These are phyloP conservation scores for Scrobipalpa costella DNA, from an alignment of 2,888 invertebrate species.

Conservation along the genomic window DNA sequence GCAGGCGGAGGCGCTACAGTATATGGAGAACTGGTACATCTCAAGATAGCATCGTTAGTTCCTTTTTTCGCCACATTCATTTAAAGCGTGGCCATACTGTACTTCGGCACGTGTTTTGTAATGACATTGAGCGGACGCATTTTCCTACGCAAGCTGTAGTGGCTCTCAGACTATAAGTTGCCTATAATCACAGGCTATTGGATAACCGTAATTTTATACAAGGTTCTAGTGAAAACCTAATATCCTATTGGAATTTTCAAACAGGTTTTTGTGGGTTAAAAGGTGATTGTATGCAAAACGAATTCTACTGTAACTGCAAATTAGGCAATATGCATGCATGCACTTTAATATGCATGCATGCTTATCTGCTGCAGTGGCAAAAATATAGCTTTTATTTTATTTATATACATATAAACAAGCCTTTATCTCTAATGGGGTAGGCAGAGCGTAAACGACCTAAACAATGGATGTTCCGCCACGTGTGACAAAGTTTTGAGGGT, in stretches of 20 bases:
- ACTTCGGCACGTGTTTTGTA: slow-evolving; percentile 22
- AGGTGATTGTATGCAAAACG: neutral
- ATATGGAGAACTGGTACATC: too few species aligned
- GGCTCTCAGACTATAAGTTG: neutral
- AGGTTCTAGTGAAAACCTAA: neutral
- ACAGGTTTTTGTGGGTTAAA: neutral
- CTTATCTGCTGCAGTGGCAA: too few species aligned
- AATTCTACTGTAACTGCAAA: neutral
- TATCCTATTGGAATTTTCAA: neutral
- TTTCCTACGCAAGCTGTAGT: slow-evolving; percentile 12
- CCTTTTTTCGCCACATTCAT: too few species aligned
- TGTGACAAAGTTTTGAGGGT: too few species aligned
- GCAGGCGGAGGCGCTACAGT: too few species aligned
- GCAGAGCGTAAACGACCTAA: too few species aligned
- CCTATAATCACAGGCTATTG: neutral
- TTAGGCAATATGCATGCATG: neutral
- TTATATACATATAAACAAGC: too few species aligned
- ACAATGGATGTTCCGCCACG: too few species aligned
- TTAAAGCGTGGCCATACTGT: too few species aligned
- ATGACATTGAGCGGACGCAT: slow-evolving; percentile 26
- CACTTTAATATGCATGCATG: neutral
- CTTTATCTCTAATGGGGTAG: too few species aligned
- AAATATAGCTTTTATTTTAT: too few species aligned
- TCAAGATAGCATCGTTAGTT: too few species aligned
- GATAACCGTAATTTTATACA: neutral